Conservation (phyloP, 2,888 invertebrate genomes). For the Himalopsyche tibetana region DNA sequence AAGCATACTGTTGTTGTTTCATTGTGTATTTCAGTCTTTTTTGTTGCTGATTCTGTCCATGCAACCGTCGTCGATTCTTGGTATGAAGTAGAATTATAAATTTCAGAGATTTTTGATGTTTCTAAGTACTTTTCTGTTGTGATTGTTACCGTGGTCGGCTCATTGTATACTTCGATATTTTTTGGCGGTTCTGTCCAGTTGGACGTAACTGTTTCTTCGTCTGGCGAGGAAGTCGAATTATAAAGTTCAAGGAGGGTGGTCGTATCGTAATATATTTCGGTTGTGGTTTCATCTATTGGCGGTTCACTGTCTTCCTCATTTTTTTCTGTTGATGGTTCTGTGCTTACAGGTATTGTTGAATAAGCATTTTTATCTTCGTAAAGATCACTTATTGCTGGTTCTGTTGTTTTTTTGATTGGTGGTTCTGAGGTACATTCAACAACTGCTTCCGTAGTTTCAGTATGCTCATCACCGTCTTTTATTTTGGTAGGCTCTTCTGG, state of each 20-base stretch:
- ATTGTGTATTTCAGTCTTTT: too few species aligned
- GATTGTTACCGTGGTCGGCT: background rate
- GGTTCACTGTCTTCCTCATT: background rate
- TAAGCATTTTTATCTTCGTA: background rate
- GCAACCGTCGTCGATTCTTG: background rate
- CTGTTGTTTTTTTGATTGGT: too few species aligned
- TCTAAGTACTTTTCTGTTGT: background rate
- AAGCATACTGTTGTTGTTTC: background rate
- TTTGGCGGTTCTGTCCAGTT: too few species aligned
- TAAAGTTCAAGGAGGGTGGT: too few species aligned
- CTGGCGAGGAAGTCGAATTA: background rate
- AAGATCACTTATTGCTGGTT: too few species aligned
- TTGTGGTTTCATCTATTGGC: background rate
- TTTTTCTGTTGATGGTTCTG: background rate
- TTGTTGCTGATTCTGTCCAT: background rate
- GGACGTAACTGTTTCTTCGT: background rate
- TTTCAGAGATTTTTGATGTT: too few species aligned
- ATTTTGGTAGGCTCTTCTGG: too few species aligned
- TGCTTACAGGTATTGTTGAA: too few species aligned
- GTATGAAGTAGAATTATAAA: background rate
- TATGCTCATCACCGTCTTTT: too few species aligned
- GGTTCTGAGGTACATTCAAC: too few species aligned
- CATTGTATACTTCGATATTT: too few species aligned
- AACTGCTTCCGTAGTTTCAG: too few species aligned
- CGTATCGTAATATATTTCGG: background rate